These are phyloP conservation scores for Dryoscopus gambensis DNA, from an alignment of 2,113 vertebrate species.

Conservation along the genomic window DNA sequence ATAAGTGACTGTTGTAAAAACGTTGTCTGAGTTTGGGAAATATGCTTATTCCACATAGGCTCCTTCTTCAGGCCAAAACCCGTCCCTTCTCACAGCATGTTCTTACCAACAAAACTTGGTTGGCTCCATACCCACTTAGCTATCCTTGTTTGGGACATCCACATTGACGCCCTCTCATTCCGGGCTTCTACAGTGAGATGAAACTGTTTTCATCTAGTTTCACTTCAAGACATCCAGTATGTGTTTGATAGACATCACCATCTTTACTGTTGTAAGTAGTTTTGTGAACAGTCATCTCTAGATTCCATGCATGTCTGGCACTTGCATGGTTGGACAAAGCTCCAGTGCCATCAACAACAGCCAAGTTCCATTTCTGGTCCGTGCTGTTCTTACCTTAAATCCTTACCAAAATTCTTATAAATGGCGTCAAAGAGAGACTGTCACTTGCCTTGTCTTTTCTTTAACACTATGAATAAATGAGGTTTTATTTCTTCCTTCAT, in stretches of 20 bases:
- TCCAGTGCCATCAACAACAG: not conserved
- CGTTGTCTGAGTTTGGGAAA: rapidly evolving
- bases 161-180: rapidly evolving
- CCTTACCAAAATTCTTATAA: not conserved
- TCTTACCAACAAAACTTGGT: not conserved
- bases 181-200: not conserved
- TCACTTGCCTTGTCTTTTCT: not conserved
- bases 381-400: not conserved
- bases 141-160: not conserved
- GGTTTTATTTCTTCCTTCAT: not conserved
- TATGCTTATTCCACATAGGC: rapidly evolving
- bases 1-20: not conserved
- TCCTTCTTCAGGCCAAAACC: not conserved
- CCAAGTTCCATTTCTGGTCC: not conserved
- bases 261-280: not conserved
- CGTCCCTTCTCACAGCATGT: not conserved
- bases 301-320: not conserved
- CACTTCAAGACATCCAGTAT: not conserved
- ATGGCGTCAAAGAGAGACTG: not conserved
- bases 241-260: not conserved
- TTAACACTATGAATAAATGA: not conserved
- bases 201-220: not conserved
- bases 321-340: rapidly evolving
- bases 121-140: not conserved
- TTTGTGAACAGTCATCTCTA: not conserved